Conservation (phyloP, 2,888 invertebrate species). For the Harpagoxenus sublaevis region DNA sequence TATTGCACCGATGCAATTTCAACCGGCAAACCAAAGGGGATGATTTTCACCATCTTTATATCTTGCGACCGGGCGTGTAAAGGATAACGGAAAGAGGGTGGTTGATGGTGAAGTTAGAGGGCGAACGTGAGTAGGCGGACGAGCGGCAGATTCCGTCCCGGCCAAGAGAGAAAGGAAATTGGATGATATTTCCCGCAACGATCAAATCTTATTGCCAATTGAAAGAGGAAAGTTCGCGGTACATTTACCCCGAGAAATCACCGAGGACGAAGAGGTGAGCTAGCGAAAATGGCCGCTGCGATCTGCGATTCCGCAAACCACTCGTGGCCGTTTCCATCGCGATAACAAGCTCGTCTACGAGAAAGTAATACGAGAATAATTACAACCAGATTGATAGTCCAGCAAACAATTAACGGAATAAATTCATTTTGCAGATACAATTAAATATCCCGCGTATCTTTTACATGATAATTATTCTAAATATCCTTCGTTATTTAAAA, state of each 20-base stretch:
- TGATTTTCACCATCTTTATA: constrained; percentile 56
- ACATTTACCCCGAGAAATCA: constrained; percentile 83
- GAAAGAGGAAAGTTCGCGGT: constrained; percentile 85
- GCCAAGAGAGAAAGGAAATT: constrained; percentile 83
- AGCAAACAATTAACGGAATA: constrained; percentile 9
- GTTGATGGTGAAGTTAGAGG: constrained; percentile 72
- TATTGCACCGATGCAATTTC: constrained; percentile 39
- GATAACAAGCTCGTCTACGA: constrained; percentile 73
- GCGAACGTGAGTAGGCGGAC: constrained; percentile 68
- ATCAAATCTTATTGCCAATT: constrained; percentile 85
- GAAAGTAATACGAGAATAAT: constrained; percentile 36
- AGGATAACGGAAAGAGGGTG: constrained; percentile 51
- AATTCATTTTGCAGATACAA: background rate
- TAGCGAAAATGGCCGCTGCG: constrained; percentile 76
- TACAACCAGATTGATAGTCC: constrained; percentile 6
- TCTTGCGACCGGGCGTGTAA: constrained; percentile 52
- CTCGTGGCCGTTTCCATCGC: constrained; percentile 60
- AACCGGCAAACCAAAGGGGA: constrained; percentile 26
- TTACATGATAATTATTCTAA: constrained; percentile 1
- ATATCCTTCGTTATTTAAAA: background rate
- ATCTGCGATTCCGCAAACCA: constrained; percentile 72
- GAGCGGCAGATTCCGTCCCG: constrained; percentile 72
- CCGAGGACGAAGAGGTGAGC: constrained; percentile 75
- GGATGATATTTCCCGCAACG: constrained; percentile 85
- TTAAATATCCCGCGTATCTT: background rate